A percentile compares a stretch with the other conserved stretches of the same genome.
Conservation (phyloP, 1,140 invertebrate genomes). For the Zaprionus ghesquierei region DNA sequence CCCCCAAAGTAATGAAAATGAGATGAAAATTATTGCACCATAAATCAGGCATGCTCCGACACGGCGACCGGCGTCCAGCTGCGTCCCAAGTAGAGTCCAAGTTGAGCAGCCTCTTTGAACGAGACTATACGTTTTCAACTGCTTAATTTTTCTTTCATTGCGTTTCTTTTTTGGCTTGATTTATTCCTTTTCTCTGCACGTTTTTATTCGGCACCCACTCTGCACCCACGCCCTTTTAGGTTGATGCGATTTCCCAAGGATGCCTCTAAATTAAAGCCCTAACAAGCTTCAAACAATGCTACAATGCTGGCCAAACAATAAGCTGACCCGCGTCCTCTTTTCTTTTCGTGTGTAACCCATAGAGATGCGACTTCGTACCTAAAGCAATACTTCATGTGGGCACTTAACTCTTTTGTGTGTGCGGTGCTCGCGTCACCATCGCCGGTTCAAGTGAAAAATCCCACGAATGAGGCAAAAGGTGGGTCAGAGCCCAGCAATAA, state of each 20-base stretch:
- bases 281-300: constrained; percentile 72
- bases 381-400: constrained; percentile 35
- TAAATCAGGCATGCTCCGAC: constrained; percentile 61
- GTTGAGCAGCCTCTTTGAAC: background rate
- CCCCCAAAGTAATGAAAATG: constrained; percentile 73
- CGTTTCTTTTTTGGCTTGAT: constrained; percentile 45
- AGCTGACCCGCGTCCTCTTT: constrained; percentile 2
- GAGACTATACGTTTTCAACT: constrained; percentile 70
- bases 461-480: constrained; percentile 74
- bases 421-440: constrained; percentile 15
- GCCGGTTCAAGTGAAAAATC: constrained; percentile 73
- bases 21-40: constrained; percentile 80
- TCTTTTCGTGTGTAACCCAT: background rate
- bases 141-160: constrained; percentile 80
- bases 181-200: background rate
- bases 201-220: background rate
- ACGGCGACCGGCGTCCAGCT: constrained; percentile 48
- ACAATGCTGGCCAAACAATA: constrained; percentile 69
- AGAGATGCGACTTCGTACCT: background rate
- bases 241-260: constrained; percentile 73
- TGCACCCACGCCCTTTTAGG: constrained; percentile 39
- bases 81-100: constrained; percentile 21
- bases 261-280: constrained; percentile 71
- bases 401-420: constrained; percentile 63
- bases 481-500: constrained; percentile 35